Percentiles rank a stretch among this genome's conserved stretches.
Evolutionary conservation across 2,797 vertebrate species (phyloP).

Genomic region (Danio albolineatus): DNA sequence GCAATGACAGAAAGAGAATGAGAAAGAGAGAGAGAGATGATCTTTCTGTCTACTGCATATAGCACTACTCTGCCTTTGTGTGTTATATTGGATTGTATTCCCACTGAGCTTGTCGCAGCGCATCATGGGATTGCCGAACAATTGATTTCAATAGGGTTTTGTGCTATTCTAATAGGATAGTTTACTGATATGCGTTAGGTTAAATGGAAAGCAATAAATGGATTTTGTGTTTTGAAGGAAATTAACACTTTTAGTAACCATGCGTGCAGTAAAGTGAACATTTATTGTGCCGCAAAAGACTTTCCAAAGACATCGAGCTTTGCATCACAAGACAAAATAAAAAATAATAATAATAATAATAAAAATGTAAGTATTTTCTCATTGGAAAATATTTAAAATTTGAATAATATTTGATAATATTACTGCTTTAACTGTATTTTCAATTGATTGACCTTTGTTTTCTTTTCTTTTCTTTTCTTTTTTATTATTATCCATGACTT

Average conservation of each 20-base stretch:
- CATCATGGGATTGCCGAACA: neutral
- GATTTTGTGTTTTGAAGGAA: neutral
- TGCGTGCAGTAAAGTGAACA: neutral
- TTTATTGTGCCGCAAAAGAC: neutral
- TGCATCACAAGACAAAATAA: too few relatives aligned
- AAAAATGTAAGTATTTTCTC: too few relatives aligned
- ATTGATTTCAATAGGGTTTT: neutral
- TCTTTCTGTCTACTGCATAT: slow-evolving; percentile 1
- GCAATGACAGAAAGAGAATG: slow-evolving; percentile 2
- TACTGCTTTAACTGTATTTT: too few relatives aligned
- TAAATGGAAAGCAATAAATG: neutral
- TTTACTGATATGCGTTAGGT: neutral
- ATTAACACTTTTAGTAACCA: neutral
- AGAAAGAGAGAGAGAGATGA: neutral
- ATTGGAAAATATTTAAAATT: too few relatives aligned
- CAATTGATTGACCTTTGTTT: too few relatives aligned
- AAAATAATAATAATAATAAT: too few relatives aligned
- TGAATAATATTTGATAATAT: too few relatives aligned
- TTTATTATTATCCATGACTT: too few relatives aligned
- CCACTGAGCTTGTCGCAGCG: neutral
- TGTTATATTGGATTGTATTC: neutral
- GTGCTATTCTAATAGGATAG: neutral
- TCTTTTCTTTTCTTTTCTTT: too few relatives aligned
- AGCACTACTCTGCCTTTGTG: neutral
- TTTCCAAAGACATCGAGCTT: neutral